Evolutionary conservation across 2,888 invertebrate genomes (phyloP), one percentile per base, ranked within the genome.

Genomic region (Hetaerina titia): DNA sequence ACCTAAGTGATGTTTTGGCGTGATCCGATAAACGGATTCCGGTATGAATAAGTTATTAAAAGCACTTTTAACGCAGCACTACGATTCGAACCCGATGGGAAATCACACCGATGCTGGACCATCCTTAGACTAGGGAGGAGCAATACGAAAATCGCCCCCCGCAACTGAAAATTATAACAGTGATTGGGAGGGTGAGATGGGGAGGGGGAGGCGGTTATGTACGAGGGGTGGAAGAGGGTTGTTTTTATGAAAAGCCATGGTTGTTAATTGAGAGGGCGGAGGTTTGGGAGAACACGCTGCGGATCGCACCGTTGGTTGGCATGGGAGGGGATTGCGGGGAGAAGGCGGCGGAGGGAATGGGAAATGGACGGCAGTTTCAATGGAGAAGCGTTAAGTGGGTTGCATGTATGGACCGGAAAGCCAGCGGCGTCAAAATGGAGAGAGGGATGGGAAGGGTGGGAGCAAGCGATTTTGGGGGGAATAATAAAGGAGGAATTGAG

Each of bases 401-500:
- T 56, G 89, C 89, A 89, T 22, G n/a, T n/a, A 89, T 89, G 89
- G 58, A 58, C n/a, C 58, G 89, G 89, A 89, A 89, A 89, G 89
- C n/a, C 56, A 56, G 17, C 57, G 58, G n/a, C 89, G 89, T 89
- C 56, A n/a, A 89, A 89, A 89, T 57, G 57, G 58, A 57, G 57
- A 56, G 89, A 58, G 89, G 7, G 57, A 1, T 13, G 57, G 22
- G 45, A 45, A 31, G 22, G 57, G 31, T 31, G 6, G 6, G 31
- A 22, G 56, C 17, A 2, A 25, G 87, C 87, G 13, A 6, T 31
- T 25, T n/a, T 6, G 31, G 25, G 25, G 8, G 15, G 88, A 89
- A 95, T 58, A 63, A 94, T 81, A n/a, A 92, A 25, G 88, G 90
- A 90, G 94, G 57, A 25, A 87, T 17, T 5, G 63, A 94, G 19